Conservation (phyloP, 2,888 invertebrate species). For the Netelia melanura region DNA sequence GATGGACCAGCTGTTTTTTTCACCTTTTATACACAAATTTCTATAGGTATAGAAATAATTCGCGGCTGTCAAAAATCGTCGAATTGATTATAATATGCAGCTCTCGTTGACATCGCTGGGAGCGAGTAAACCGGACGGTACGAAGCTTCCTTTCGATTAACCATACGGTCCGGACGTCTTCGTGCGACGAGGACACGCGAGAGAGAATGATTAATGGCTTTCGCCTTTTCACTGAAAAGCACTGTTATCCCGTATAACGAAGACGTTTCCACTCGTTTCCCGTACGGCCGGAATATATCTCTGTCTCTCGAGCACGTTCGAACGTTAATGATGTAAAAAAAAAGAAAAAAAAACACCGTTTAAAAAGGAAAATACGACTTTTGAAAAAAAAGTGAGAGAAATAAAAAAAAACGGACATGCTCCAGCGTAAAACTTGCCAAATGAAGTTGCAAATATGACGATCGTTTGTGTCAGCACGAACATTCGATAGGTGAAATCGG, state of each 20-base stretch:
- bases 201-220: conserved; percentile 56
- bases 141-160: conserved; percentile 60
- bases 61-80: conserved; percentile 27
- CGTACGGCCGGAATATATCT: not conserved
- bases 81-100: conserved; percentile 47
- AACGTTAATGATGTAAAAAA: not conserved
- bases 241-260: conserved; percentile 42
- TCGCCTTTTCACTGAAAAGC: conserved; percentile 36
- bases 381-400: not conserved
- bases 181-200: conserved; percentile 18
- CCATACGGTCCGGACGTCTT: conserved; percentile 38
- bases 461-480: not conserved
- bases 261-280: conserved; percentile 24
- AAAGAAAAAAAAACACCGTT: not conserved
- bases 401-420: no score
- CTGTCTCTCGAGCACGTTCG: not conserved
- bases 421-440: not conserved
- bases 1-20: conserved; percentile 4
- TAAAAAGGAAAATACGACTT: not conserved
- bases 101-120: conserved; percentile 19
- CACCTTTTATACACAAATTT: not conserved
- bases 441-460: not conserved
- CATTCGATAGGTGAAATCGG: conserved; percentile 1
- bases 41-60: not conserved
- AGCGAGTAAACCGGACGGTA: conserved; percentile 11